A percentile compares a stretch with the other conserved stretches of the same genome.
These are phyloP conservation scores for Horisme vitalbata DNA, from an alignment of 2,888 invertebrate genomes.

Conservation along the genomic window DNA sequence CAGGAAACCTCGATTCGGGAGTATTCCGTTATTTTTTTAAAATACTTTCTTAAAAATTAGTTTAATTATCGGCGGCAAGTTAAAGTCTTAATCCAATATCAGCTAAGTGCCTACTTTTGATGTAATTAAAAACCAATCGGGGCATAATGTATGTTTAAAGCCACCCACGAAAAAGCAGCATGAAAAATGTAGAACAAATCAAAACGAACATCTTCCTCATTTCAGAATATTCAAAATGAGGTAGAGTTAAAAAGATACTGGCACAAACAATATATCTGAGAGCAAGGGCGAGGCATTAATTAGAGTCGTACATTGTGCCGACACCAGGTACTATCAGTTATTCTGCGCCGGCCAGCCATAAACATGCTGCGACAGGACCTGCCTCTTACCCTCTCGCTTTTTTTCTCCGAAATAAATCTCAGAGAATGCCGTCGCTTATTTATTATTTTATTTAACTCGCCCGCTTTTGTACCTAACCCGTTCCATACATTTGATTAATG, in stretches of 20 bases:
- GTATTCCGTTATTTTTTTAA: too few species aligned
- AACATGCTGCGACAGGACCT: slow-evolving; percentile 72
- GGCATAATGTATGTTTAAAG: too few species aligned
- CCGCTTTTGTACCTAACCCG: slow-evolving; percentile 74
- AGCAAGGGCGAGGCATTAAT: slow-evolving; percentile 70
- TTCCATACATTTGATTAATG: slow-evolving; percentile 78
- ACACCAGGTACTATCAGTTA: slow-evolving; percentile 18
- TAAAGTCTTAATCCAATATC: too few species aligned
- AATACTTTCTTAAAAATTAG: too few species aligned
- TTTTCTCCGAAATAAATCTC: slow-evolving; percentile 80
- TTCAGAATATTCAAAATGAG: slow-evolving; percentile 42
- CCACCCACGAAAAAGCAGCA: too few species aligned
- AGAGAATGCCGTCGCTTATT: slow-evolving; percentile 74
- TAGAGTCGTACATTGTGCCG: slow-evolving; percentile 66
- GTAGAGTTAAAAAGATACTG: slow-evolving; percentile 51
- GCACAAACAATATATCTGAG: slow-evolving; percentile 57
- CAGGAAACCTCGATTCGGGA: too few species aligned
- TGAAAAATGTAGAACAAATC: too few species aligned
- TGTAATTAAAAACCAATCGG: too few species aligned
- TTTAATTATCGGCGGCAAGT: too few species aligned
- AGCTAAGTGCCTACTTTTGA: too few species aligned
- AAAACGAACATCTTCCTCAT: not conserved
- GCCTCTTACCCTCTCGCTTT: slow-evolving; percentile 58
- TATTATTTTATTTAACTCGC: slow-evolving; percentile 79
- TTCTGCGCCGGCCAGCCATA: slow-evolving; percentile 60